A percentile compares a stretch with the other conserved stretches of the same genome.
phyloP scores from a whole-genome alignment of 1,140 invertebrate genomes.

The Ruditapes philippinarum region DNA sequence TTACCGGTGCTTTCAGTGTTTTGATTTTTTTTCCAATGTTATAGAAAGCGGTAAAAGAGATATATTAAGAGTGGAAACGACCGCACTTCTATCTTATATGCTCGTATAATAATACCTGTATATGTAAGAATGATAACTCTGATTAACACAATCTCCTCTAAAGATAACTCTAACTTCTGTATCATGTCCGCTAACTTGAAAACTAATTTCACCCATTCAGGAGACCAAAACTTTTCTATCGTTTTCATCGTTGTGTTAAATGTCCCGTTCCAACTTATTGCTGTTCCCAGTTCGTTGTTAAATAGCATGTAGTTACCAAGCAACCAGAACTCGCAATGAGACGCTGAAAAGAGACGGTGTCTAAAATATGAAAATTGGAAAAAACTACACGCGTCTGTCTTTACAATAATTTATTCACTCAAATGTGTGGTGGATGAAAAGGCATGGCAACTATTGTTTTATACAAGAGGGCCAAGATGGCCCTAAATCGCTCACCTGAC shows the following conservation, averaged over 20 bases:
- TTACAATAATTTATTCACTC: too few relatives aligned
- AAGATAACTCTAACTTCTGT: constrained; percentile 4
- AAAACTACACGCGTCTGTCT: too few relatives aligned
- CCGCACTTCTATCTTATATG: too few relatives aligned
- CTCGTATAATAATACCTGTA: too few relatives aligned
- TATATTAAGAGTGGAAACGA: too few relatives aligned
- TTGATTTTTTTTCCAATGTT: too few relatives aligned
- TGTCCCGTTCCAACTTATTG: background rate
- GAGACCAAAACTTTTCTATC: constrained; percentile 26
- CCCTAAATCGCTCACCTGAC: too few relatives aligned
- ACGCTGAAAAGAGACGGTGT: background rate
- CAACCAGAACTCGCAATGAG: constrained; percentile 58
- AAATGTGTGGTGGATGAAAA: too few relatives aligned
- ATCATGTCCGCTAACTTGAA: constrained; percentile 32
- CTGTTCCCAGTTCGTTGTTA: constrained; percentile 37
- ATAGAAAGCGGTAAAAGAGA: too few relatives aligned
- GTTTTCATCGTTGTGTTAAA: background rate
- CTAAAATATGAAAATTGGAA: too few relatives aligned
- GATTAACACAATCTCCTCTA: constrained; percentile 52
- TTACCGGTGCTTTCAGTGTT: too few relatives aligned
- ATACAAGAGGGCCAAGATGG: too few relatives aligned
- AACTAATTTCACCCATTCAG: background rate
- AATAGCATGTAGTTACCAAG: constrained; percentile 47
- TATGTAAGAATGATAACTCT: constrained; percentile 55
- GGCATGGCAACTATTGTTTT: background rate